Evolutionary conservation across 2,113 vertebrate genomes (phyloP).

Genomic region (Tringa solitaria): DNA sequence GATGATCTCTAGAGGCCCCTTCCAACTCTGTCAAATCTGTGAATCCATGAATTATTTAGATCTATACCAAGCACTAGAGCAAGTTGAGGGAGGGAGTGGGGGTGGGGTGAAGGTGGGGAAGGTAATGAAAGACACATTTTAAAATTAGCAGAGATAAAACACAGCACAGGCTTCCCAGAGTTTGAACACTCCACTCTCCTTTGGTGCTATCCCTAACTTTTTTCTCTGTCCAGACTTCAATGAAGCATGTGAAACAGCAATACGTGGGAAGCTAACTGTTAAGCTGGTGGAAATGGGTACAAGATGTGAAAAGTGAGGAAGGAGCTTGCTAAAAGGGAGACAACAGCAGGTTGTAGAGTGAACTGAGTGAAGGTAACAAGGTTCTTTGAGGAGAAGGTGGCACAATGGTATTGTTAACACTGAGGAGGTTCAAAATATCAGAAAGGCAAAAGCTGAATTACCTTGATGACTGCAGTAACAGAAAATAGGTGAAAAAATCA

Average conservation of each 20-base stretch:
- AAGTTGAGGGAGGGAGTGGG: not conserved
- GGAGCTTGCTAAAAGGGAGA: not conserved
- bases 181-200: not conserved
- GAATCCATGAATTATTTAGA: too few species aligned
- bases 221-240: not conserved
- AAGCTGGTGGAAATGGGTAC: not conserved
- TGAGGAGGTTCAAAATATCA: not conserved
- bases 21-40: too few species aligned
- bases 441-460: not conserved
- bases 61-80: not conserved
- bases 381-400: not conserved
- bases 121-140: not conserved
- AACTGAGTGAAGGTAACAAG: not conserved
- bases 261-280: not conserved
- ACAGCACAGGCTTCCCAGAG: not conserved
- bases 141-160: not conserved
- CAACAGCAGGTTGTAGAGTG: not conserved
- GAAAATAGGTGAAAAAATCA: not conserved
- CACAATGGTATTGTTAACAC: not conserved
- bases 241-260: not conserved
- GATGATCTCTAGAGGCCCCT: too few species aligned
- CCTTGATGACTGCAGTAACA: not conserved
- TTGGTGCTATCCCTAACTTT: not conserved
- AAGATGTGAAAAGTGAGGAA: not conserved
- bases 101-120: not conserved